Percentiles rank a stretch among this genome's conserved stretches.
phyloP scores from a whole-genome alignment of 2,113 vertebrate genomes.

The Tretioscincus oriximinensis region DNA sequence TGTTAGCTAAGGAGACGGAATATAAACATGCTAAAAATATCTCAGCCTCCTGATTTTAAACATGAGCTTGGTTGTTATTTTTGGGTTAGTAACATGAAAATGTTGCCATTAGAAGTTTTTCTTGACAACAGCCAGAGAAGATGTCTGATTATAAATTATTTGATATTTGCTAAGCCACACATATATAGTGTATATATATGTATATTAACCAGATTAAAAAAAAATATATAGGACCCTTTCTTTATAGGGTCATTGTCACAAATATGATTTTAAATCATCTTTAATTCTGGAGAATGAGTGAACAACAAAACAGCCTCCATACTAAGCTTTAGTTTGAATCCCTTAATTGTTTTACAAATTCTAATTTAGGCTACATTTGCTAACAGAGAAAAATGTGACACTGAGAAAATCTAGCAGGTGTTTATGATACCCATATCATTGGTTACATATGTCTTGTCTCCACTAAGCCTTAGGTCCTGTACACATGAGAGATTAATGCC shows the following conservation, averaged over 20 bases:
- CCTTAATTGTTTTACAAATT: conserved; percentile 3
- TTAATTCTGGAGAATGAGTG: not conserved
- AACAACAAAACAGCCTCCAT: conserved; percentile 3
- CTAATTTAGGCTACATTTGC: not conserved
- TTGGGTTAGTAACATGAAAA: conserved; percentile 36
- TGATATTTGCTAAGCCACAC: not conserved
- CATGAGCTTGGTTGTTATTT: conserved; percentile 32
- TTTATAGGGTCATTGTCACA: conserved; percentile 1
- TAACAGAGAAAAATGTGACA: too few relatives aligned
- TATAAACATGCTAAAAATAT: conserved; percentile 53
- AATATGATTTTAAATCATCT: not conserved
- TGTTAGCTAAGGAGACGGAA: conserved; percentile 38
- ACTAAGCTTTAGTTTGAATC: not conserved
- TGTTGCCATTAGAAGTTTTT: conserved; percentile 24
- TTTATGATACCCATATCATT: too few relatives aligned
- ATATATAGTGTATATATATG: not conserved
- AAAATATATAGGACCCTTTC: conserved; percentile 40
- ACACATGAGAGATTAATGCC: too few relatives aligned
- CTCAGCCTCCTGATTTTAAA: conserved; percentile 28
- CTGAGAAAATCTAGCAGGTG: too few relatives aligned
- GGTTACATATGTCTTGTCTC: too few relatives aligned
- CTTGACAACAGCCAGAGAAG: conserved; percentile 39
- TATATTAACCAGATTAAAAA: conserved; percentile 43
- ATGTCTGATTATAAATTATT: not conserved
- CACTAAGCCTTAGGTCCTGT: too few relatives aligned